Evolutionary conservation across 2,113 vertebrate species (phyloP).

Genomic region (Ranitomeya imitator): DNA sequence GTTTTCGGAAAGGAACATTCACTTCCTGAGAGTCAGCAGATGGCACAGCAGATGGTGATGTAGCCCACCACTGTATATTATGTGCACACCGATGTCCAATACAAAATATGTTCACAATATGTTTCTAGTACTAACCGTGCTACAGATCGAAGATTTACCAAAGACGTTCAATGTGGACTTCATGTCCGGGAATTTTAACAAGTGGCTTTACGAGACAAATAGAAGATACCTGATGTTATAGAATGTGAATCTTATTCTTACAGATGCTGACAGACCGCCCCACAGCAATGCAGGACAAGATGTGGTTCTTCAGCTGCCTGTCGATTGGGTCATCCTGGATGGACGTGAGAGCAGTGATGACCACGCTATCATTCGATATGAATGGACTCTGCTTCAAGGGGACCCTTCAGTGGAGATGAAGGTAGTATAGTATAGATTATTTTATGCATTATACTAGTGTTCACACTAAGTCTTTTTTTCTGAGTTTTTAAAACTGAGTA

Average conservation of each 20-base stretch:
- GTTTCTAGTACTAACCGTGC: neutral
- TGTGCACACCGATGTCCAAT: neutral
- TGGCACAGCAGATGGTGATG: conserved; percentile 34
- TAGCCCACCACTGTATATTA: conserved; percentile 6
- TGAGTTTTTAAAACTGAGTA: too few relatives aligned
- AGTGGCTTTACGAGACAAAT: neutral
- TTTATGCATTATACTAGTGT: neutral
- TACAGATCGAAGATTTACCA: neutral
- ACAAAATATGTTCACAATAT: conserved; percentile 37
- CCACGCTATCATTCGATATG: conserved; percentile 79
- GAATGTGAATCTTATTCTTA: conserved; percentile 6
- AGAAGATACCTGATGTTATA: neutral
- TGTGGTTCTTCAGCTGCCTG: conserved; percentile 86
- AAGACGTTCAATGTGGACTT: neutral
- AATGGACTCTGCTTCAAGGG: conserved; percentile 86
- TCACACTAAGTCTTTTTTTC: too few relatives aligned
- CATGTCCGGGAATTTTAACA: neutral
- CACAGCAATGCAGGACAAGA: conserved; percentile 87
- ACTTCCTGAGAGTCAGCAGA: neutral
- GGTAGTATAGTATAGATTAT: conserved; percentile 70
- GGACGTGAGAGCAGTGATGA: conserved; percentile 92
- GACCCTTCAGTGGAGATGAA: conserved; percentile 84
- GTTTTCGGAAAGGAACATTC: neutral
- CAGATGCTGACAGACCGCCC: conserved; percentile 83
- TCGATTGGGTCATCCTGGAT: conserved; percentile 87